phyloP scores from a whole-genome alignment of 2,888 invertebrate genomes.

The Zootermopsis nevadensis region DNA sequence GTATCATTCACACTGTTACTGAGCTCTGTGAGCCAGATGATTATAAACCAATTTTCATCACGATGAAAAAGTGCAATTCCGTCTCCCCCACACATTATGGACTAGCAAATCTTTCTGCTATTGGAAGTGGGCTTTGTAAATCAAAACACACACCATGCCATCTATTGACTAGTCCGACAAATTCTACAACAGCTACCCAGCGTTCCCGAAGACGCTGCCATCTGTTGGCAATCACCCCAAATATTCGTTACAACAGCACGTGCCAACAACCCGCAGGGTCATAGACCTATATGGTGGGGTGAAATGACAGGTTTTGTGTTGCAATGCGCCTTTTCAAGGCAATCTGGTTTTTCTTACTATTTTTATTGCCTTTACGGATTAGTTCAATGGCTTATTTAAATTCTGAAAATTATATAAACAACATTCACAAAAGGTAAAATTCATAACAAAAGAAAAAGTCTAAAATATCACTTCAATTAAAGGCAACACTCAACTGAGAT shows the following conservation, averaged over 20 bases:
- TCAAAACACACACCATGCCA: too few relatives aligned
- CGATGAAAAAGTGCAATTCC: too few relatives aligned
- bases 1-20: too few relatives aligned
- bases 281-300: conserved; percentile 39
- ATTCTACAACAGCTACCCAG: too few relatives aligned
- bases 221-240: conserved; percentile 2
- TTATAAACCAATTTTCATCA: too few relatives aligned
- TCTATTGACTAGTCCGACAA: too few relatives aligned
- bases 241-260: not conserved
- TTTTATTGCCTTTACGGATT: conserved; percentile 7
- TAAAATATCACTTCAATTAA: not conserved
- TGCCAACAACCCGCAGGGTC: conserved; percentile 43
- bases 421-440: too few relatives aligned
- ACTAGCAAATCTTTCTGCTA: too few relatives aligned
- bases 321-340: conserved; percentile 16
- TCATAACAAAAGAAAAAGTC: too few relatives aligned
- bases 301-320: conserved; percentile 16
- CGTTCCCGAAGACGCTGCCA: not conserved
- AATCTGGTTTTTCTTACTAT: conserved; percentile 10
- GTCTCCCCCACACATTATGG: too few relatives aligned
- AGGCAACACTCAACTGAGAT: not conserved
- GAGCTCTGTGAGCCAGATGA: too few relatives aligned
- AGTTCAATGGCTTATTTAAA: conserved; percentile 14
- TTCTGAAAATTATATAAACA: not conserved
- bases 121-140: too few relatives aligned